These are phyloP conservation scores for Cetoscarus ocellatus DNA, from an alignment of 2,797 vertebrate genomes.

Conservation along the genomic window DNA sequence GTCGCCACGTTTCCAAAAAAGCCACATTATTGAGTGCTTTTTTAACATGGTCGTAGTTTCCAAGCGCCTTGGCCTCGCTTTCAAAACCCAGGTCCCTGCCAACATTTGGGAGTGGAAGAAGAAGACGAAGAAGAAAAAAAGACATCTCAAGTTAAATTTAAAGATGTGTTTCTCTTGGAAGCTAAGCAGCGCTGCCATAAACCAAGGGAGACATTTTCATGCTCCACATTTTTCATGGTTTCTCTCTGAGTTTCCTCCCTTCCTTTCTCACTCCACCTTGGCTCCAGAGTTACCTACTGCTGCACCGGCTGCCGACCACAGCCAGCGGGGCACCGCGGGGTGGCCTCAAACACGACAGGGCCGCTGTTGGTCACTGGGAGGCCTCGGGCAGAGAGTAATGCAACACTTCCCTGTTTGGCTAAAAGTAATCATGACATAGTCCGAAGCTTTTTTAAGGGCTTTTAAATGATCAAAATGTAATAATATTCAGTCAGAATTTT, in stretches of 20 bases:
- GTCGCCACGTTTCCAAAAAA: slow-evolving; percentile 81
- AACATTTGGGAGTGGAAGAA: slow-evolving; percentile 81
- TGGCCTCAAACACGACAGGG: slow-evolving; percentile 32
- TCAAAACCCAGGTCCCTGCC: slow-evolving; percentile 74
- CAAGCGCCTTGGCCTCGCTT: slow-evolving; percentile 82
- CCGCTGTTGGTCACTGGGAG: no score
- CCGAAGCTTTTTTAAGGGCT: no score
- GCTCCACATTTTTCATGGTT: slow-evolving; percentile 91
- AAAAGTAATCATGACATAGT: no score
- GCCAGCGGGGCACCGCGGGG: slow-evolving; percentile 78
- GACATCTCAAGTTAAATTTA: slow-evolving; percentile 90
- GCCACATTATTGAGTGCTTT: slow-evolving; percentile 85
- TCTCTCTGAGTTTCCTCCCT: slow-evolving; percentile 88
- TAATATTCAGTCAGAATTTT: no score
- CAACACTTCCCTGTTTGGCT: no score
- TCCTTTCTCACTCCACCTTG: slow-evolving; percentile 88
- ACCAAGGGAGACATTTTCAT: slow-evolving; percentile 92
- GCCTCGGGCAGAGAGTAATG: no score
- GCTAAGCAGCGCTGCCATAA: slow-evolving; percentile 83
- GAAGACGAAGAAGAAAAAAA: slow-evolving; percentile 61
- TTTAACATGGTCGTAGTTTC: slow-evolving; percentile 86
- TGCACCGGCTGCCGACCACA: slow-evolving; percentile 79
- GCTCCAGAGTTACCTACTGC: slow-evolving; percentile 85
- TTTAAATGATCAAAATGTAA: no score
- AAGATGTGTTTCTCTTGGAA: slow-evolving; percentile 91